Base-by-base conservation (phyloP, 1,140 invertebrate genomes). In the Bombus huntii region DNA sequence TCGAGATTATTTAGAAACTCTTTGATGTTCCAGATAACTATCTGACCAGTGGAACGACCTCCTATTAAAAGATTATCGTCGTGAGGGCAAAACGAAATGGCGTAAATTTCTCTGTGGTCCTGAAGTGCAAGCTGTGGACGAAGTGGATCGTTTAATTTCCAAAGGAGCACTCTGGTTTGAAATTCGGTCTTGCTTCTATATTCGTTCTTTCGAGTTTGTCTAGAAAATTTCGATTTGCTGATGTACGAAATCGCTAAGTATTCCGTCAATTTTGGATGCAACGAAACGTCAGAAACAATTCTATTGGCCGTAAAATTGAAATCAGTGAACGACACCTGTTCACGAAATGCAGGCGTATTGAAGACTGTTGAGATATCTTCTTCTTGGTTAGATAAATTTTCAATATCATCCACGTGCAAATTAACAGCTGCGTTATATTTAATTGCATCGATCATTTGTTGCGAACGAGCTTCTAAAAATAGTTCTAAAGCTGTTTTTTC, bases 1-100 rank as follows among this genome's bases (percentile, higher is more conserved):
- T 31, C 5, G 18, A 3, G 65, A 31, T 72, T 66, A 22, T 22
- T 72, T 8, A 57, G 3, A 28, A 70, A 8, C 28, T 65, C 44
- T 93, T 95, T 96, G 6, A 96, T 94, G 84, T 96, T 95, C 97
- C 97, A 98, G 25, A 98, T 71, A 25, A 97, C 92, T 39, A 98
- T 92, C 93, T 97, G 96, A 0, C 97, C 97, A 91, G 96, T 97
- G 9, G 95, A 94, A 68, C 96, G 96, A 25, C 97, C 97, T 57
- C 97, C 97, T 34, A 97, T 91, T 59, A 98, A 85, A 37, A 97
- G 90, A 91, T 97, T 96, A 31, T 95, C 95, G 83, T 97, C 95
- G 68, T 95, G 96, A 0, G 97, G 97, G 89, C 97, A 97, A 92
- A 97, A 97, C 3, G 96, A 96, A 1, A 98, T 87, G 0, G 92